Percentiles rank a stretch among this genome's conserved stretches.
These are phyloP conservation scores for Thecocarcelia acutangulata DNA, from an alignment of 2,888 invertebrate species.

Conservation along the genomic window DNA sequence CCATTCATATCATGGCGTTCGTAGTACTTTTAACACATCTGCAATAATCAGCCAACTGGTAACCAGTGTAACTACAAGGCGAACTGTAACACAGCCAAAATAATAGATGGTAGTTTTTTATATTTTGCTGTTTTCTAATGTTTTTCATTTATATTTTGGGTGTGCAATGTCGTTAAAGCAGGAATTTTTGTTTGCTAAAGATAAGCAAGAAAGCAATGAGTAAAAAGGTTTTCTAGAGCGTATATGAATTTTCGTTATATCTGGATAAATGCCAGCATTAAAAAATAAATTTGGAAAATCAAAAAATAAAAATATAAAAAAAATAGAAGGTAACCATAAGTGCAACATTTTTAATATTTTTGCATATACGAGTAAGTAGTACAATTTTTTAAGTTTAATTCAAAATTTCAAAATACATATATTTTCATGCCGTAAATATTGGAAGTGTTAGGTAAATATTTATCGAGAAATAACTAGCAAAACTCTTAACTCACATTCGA, in stretches of 20 bases:
- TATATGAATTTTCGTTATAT: slow-evolving; percentile 52
- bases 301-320: slow-evolving; percentile 20
- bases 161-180: slow-evolving; percentile 49
- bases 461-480: no score
- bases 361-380: background rate
- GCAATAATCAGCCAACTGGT: slow-evolving; percentile 62
- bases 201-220: slow-evolving; percentile 44
- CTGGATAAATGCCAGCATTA: slow-evolving; percentile 61
- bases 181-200: slow-evolving; percentile 59
- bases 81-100: slow-evolving; percentile 64
- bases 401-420: no score
- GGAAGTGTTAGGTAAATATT: no score
- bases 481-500: no score
- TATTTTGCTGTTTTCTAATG: slow-evolving; percentile 21
- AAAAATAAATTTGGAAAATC: slow-evolving; percentile 22
- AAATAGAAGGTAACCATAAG: slow-evolving; percentile 1
- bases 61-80: slow-evolving; percentile 61
- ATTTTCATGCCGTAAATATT: no score
- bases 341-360: slow-evolving; percentile 18
- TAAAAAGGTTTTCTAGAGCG: slow-evolving; percentile 54
- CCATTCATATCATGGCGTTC: slow-evolving; percentile 25
- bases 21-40: slow-evolving; percentile 50
- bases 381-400: background rate
- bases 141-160: slow-evolving; percentile 39
- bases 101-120: slow-evolving; percentile 58